phyloP scores from a whole-genome alignment of 2,797 vertebrate genomes.

The Bothrops alternatus region DNA sequence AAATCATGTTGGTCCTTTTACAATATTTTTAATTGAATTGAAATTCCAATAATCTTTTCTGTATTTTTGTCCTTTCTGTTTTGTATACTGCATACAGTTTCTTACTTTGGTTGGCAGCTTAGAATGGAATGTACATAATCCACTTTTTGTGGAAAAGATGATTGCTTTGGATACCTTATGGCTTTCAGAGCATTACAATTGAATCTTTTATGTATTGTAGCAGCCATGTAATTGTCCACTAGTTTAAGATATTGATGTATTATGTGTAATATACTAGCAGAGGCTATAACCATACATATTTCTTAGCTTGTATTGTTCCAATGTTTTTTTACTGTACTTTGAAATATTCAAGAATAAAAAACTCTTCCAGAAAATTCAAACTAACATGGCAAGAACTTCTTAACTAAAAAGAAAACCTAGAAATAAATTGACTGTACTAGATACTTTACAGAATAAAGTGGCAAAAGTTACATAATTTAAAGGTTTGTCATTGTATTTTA shows the following conservation, averaged over 20 bases:
- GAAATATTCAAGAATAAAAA: not conserved
- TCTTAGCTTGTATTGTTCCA: not conserved
- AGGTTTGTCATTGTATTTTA: not conserved
- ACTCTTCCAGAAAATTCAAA: not conserved
- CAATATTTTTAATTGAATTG: not conserved
- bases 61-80: not conserved
- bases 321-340: not conserved
- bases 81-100: not conserved
- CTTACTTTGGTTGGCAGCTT: not conserved
- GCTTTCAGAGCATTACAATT: not conserved
- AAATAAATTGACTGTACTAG: not conserved
- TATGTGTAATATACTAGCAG: not conserved
- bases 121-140: not conserved
- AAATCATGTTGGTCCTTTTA: not conserved
- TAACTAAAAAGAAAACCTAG: not conserved
- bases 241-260: not conserved
- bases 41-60: not conserved
- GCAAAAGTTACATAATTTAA: not conserved
- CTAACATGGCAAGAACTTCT: not conserved
- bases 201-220: not conserved
- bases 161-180: not conserved
- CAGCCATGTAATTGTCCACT: not conserved
- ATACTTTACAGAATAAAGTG: slow-evolving; percentile 2
- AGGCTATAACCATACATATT: not conserved
- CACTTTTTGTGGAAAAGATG: not conserved